These are phyloP conservation scores for Drosophila saltans DNA, from an alignment of 1,140 invertebrate species.

Conservation along the genomic window DNA sequence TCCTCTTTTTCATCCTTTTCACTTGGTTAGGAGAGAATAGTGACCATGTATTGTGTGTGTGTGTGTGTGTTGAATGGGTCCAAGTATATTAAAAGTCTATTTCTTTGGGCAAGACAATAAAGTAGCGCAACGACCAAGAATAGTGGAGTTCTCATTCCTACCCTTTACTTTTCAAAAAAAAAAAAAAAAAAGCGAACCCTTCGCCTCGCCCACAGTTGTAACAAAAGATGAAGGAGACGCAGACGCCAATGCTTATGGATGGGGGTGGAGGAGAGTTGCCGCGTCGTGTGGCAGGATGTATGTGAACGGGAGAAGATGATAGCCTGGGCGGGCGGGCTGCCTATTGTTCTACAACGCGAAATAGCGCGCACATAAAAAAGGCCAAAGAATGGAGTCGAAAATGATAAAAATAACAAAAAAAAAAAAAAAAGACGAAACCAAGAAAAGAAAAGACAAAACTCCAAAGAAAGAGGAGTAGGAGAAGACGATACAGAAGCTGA, in stretches of 20 bases:
- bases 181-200: neutral
- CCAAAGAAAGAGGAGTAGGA: slow-evolving; percentile 16
- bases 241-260: neutral
- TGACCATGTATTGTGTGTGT: slow-evolving; percentile 41
- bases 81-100: slow-evolving; percentile 79
- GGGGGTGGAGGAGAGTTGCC: neutral
- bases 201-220: slow-evolving; percentile 30
- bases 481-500: slow-evolving; percentile 42
- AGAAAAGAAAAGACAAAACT: neutral
- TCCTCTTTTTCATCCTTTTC: too few relatives aligned
- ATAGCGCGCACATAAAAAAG: slow-evolving; percentile 75
- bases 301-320: slow-evolving; percentile 10
- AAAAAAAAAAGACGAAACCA: neutral
- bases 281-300: slow-evolving; percentile 14
- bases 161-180: neutral
- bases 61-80: slow-evolving; percentile 52
- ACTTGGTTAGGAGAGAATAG: neutral
- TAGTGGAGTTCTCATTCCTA: slow-evolving; percentile 17
- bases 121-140: slow-evolving; percentile 50
- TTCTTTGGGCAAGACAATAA: slow-evolving; percentile 80
- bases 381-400: slow-evolving; percentile 55
- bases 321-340: slow-evolving; percentile 33
- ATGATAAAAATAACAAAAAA: slow-evolving; percentile 45
- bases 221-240: slow-evolving; percentile 54
- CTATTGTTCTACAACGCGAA: slow-evolving; percentile 78